Base-by-base conservation (phyloP, 2,113 vertebrate genomes). In the Dasyornis broadbenti region DNA sequence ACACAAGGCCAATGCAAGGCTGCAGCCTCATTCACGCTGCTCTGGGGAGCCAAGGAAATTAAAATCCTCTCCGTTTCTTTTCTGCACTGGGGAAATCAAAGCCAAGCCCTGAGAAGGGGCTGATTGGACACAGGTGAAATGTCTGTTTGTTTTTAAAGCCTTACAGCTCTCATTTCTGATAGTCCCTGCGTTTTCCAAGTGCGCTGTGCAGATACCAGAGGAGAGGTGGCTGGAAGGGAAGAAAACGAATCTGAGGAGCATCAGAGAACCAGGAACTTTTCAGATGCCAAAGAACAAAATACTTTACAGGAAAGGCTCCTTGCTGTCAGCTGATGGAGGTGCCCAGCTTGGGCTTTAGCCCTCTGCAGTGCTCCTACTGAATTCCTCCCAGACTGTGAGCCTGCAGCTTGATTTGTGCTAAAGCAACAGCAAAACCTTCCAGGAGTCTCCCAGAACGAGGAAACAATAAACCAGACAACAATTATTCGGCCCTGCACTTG, bases 61-160 rank as follows among this genome's bases (percentile, higher is more conserved):
- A 92, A 95, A 89, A 72, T 95, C 82, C 83, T 94, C 68, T 45
- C 80, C 30, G 2, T 92, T 93, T 86, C 92, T 97, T 73, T 87
- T 86, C 94, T 96, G 88, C 56, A 21, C 69, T 47, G 81, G 81
- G 94, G 89, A 97, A 95, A 96, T 96, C 85, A 96, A 96, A 96
- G 90, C 76, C 91, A 94, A 96, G 75, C 80, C 82, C 68, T 70
- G 59, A 78, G 80, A 97, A 88, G 40, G 24, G 54, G 92, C 90
- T 97, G 95, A 96, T 97, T 95, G 89, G 96, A 97, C 94, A 91
- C 93, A 97, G 87, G 94, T 96, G 92, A 95, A 97, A 92, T 81
- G 40, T 94, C 79, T 86, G 91, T 45, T 95, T 83, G 59, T 70
- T 96, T 95, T 92, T 94, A 94, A 96, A 97, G 63, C 82, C 89